Evolutionary conservation across 1,140 invertebrate genomes (phyloP), one percentile per base, ranked within the genome.

Genomic region (Drosophila pruinosa): DNA sequence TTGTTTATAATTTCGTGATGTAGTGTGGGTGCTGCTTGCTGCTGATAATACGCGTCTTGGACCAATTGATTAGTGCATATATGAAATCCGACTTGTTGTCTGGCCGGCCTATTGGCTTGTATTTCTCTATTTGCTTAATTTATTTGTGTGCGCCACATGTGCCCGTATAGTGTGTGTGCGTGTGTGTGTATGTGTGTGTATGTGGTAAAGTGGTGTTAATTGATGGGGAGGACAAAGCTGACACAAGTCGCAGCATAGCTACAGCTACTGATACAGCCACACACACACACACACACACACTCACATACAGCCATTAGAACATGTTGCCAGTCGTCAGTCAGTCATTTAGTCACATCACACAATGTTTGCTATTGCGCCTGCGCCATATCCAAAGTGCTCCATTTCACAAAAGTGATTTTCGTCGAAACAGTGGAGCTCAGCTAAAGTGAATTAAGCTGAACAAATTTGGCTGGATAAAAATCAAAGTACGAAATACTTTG

Each of bases 181-280:
- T n/a, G n/a, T n/a, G n/a, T n/a, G n/a, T 54, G 48, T 26, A 38
- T 54, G 26, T 36, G 57, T 38, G 28, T 19, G 52, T 67, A 38
- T 62, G 63, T 39, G 58, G 65, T 31, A 58, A 77, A 85, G 65
- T 70, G 58, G 48, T 80, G 78, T 80, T 85, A 85, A 85, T 86
- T 81, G 77, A 64, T 77, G 72, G 67, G 65, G 78, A 69, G 74
- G 73, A 69, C 69, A 63, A 62, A 52, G 28, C 70, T 68, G 63
- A 72, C 53, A 72, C 62, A 67, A 72, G 61, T 43, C 52, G 53
- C 69, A 63, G 58, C 72, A 73, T 72, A 48, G 17, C 43, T 41
- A 41, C 43, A 38, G 36, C 7, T 14, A 38, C 28, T 31, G 8
- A 15, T 14, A 38, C 4, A 38, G 36, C n/a, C n/a, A n/a, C n/a